Evolutionary conservation across 2,888 invertebrate genomes (phyloP).

Genomic region (Sphinx pinastri): DNA sequence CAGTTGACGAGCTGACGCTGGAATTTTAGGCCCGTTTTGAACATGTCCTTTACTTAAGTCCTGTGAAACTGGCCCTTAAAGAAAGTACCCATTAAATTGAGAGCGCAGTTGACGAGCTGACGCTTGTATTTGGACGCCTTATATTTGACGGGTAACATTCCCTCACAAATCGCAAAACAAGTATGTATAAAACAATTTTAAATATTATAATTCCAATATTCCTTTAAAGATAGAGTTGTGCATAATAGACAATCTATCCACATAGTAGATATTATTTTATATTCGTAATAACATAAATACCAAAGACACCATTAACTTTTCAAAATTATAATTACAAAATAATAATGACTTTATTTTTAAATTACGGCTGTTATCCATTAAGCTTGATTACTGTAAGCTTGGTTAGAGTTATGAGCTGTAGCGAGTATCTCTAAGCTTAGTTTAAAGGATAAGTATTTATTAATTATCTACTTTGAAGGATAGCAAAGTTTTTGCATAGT

Average conservation of each 20-base stretch:
- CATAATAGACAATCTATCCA: not conserved
- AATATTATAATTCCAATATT: not conserved
- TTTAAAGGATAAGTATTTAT: too few species aligned
- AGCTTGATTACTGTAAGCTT: not conserved
- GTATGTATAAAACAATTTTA: too few species aligned
- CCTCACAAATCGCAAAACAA: too few species aligned
- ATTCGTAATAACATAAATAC: not conserved
- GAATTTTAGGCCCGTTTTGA: too few species aligned
- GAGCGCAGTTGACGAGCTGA: too few species aligned
- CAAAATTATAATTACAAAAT: not conserved
- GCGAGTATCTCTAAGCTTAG: not conserved
- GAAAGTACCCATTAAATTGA: too few species aligned
- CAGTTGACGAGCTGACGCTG: too few species aligned
- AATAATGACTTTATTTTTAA: constrained; percentile 1
- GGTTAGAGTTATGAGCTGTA: constrained; percentile 19
- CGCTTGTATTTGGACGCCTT: not conserved
- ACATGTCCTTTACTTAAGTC: too few species aligned
- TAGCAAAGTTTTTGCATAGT: too few species aligned
- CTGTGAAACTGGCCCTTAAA: too few species aligned
- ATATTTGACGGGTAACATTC: not conserved
- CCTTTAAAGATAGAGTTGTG: not conserved
- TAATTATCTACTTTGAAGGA: too few species aligned
- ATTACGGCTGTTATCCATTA: not conserved
- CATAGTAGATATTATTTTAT: not conserved
- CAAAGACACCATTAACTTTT: not conserved